Base-by-base conservation (phyloP, 2,888 invertebrate genomes). In the Drosophila emarginata region DNA sequence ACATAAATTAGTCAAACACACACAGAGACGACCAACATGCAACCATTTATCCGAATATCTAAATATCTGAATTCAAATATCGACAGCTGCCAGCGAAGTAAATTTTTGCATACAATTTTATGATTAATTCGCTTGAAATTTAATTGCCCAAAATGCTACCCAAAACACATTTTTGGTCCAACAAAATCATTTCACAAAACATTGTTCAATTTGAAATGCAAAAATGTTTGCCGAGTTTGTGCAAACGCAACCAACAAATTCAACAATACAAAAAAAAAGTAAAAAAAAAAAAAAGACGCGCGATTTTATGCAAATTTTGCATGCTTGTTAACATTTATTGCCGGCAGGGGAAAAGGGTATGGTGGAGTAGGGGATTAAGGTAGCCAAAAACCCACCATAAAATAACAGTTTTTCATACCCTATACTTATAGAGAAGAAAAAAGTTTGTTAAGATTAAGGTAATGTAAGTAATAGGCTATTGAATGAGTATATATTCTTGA, bases 241-340 rank as follows among this genome's bases (percentile, higher is more conserved):
- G 45, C 14, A 40, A 66, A 54, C 23, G 14, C 28, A 72, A 65
- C 14, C 32, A 57, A 37, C 21, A 51, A n/a, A n/a, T n/a, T n/a
- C n/a, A n/a, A n/a, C n/a, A n/a, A n/a, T n/a, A n/a, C n/a, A n/a
- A 56, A 64, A 69, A 9, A 26, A 21, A 54, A n/a, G 4, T 45
- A 56, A 61, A 28, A 54, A 40, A 58, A 18, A 45, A 23, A 40
- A 68, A 80, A 77, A 71, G 80, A 71, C 61, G 67, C 72, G 76
- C 73, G 65, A 79, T 60, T 76, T 77, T 88, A 82, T 82, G 88
- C 78, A 86, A 82, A 82, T 88, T 77, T 66, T 58, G 68, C 62
- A 71, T 72, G 86, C 76, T 76, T 82, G 88, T 83, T 83, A 83
- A 86, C 83, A 79, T 88, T 88, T 86, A 82, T 86, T 65, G 86